Base-by-base conservation (phyloP, 2,888 invertebrate species). In the Leucophenga maculata region DNA sequence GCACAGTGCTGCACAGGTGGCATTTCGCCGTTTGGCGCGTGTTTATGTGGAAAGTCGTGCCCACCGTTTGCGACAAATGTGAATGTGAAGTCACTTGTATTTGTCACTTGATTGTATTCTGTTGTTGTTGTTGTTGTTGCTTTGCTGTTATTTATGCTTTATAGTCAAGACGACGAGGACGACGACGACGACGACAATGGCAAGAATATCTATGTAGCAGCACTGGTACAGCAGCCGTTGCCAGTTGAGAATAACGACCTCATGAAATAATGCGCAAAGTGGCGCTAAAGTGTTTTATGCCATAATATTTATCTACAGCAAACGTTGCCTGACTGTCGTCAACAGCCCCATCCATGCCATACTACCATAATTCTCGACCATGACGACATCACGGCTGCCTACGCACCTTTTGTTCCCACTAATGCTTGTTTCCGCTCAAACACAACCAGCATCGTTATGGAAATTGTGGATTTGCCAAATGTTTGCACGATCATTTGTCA, bases 401-500 rank as follows among this genome's bases (percentile, higher is more conserved):
- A 50, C 14, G 4, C 46, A 60, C 44, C 26, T 57, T 22, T 39
- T 14, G 60, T 18, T 18, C 9, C 16, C 18, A 39, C 55, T 22
- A 55, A 55, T 16, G 32, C 32, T 59, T 32, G 2, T 60, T 59
- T 26, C 59, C 67, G 50, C 54, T 26, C 6, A 31, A 48, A 32
- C 18, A 13, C 60, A 20, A 64, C 62, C 62, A 48, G 46, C 62
- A 64, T 80, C 78, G 78, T 81, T 81, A 81, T 81, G 81, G 82
- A 85, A 84, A 81, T 82, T 83, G 79, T 75, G 80, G 83, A 83
- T 85, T 83, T 86, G 79, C 78, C 78, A 83, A 84, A 85, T 83
- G 85, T 81, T 83, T 82, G 84, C 83, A 77, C 82, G 86, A 85
- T 85, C 85, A 85, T 85, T 85, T 86, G 86, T 85, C 85, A 85